Evolutionary conservation across 2,888 invertebrate species (phyloP), one percentile per base, ranked within the genome.

Genomic region (Vandiemenella viatica): DNA sequence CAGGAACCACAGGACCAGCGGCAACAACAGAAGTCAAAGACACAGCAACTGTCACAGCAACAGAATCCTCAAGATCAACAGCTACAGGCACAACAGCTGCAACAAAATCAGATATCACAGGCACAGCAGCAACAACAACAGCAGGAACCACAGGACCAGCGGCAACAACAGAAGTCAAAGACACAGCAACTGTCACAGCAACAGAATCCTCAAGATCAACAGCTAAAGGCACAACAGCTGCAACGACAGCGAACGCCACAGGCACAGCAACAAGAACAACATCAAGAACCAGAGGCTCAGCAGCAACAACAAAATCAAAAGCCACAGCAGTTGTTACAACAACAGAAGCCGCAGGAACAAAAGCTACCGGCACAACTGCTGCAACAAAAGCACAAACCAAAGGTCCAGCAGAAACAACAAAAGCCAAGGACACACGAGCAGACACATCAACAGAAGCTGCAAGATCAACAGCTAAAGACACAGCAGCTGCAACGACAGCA

Each of bases 281-380:
- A n/a, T n/a, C n/a, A n/a, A n/a, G n/a, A n/a, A n/a, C n/a, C n/a
- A n/a, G n/a, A n/a, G n/a, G n/a, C n/a, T n/a, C 19, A 42, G 19
- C 19, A 42, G 19, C 19, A 42, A 42, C 19, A 42, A 42, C 19
- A 42, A 42, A n/a, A 42, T 18, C 19, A 42, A 42, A n/a, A 42
- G 19, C 19, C 17, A 42, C 19, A 42, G 19, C 19, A 42, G n/a
- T n/a, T n/a, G n/a, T n/a, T n/a, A n/a, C n/a, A n/a, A n/a, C n/a
- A n/a, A n/a, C n/a, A n/a, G n/a, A 42, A n/a, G n/a, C n/a, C n/a
- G n/a, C n/a, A n/a, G n/a, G n/a, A n/a, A n/a, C n/a, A n/a, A n/a
- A n/a, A n/a, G n/a, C n/a, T n/a, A n/a, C n/a, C n/a, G n/a, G n/a
- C n/a, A n/a, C n/a, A n/a, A n/a, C n/a, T n/a, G n/a, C 19, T 18